Base-by-base conservation (phyloP, 2,888 invertebrate species). In the Anorthoa munda region DNA sequence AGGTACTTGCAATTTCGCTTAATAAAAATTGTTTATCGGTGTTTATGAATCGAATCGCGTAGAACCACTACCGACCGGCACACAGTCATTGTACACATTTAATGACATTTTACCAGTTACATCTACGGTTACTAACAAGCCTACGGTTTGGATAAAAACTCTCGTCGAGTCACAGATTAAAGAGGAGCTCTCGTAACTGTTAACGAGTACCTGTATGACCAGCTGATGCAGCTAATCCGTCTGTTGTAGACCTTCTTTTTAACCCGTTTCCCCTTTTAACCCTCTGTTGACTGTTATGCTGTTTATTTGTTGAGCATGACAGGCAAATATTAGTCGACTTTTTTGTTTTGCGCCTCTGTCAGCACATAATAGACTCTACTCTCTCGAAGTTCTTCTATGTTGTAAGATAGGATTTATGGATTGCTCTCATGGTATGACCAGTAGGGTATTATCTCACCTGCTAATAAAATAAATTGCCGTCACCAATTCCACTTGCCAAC, bases 231-330 rank as follows among this genome's bases (percentile, higher is more conserved):
- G 53, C 51, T 64, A 53, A 63, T 63, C 51, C 18, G 18, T 15
- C n/a, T 21, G 48, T 51, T 21, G 7, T n/a, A 26, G 17, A 58
- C 66, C n/a, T 70, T 56, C 23, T 61, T 50, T 66, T 50, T 9
- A 23, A 53, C 50, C 51, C 45, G 45, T 66, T 45, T 53, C 31
- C 17, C 18, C 31, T 45, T 23, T 46, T 17, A 61, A 48, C 65
- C 64, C 55, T 66, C n/a, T 60, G 55, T 69, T 56, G 21, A 75
- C 59, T 39, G 31, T n/a, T 56, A 13, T 17, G 3, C 17, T 23
- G 50, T 65, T 65, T 81, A 81, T 79, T 79, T 70, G 55, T 45
- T 60, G 5, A 26, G 21, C 75, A 67, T 67, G 70, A 71, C 70
- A 7, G 21, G 48, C 60, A 65, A 66, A 59, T 61, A 55, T 51